A percentile compares a stretch with the other conserved stretches of the same genome.
Evolutionary conservation across 2,888 invertebrate species (phyloP).

Genomic region (Lordiphosa fenestrarum): DNA sequence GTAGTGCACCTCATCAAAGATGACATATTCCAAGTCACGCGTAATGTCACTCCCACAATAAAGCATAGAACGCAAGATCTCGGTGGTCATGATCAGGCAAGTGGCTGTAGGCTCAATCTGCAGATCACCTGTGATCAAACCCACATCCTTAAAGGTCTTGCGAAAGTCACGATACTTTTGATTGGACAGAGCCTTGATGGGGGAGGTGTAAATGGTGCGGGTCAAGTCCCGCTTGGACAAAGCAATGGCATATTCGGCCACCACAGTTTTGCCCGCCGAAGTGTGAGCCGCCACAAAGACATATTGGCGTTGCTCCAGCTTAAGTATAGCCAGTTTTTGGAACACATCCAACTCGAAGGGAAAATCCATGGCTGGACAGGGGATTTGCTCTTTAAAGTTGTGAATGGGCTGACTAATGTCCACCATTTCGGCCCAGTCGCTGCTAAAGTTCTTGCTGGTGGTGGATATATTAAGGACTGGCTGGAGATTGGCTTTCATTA

Average conservation of each 20-base stretch:
- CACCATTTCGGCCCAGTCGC: slow-evolving; percentile 93
- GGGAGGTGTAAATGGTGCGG: slow-evolving; percentile 97
- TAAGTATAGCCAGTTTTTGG: slow-evolving; percentile 97
- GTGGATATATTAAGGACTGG: slow-evolving; percentile 87
- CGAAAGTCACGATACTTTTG: slow-evolving; percentile 99
- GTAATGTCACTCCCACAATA: slow-evolving; percentile 97
- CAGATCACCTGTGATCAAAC: slow-evolving; percentile 96
- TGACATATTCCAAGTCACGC: slow-evolving; percentile 98
- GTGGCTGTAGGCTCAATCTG: slow-evolving; percentile 96
- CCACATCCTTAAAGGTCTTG: slow-evolving; percentile 94
- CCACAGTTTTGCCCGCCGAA: slow-evolving; percentile 98
- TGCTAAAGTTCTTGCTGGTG: slow-evolving; percentile 78
- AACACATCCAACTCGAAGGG: slow-evolving; percentile 97
- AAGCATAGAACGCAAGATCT: slow-evolving; percentile 97
- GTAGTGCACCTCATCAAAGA: slow-evolving; percentile 99
- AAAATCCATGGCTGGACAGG: slow-evolving; percentile 91
- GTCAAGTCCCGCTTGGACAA: slow-evolving; percentile 95
- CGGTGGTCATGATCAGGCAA: slow-evolving; percentile 99
- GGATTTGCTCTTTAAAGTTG: slow-evolving; percentile 90
- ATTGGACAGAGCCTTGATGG: slow-evolving; percentile 99
- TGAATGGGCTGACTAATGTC: slow-evolving; percentile 90
- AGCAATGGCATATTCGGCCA: slow-evolving; percentile 99
- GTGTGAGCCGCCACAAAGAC: slow-evolving; percentile 99
- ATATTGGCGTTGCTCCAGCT: slow-evolving; percentile 95
- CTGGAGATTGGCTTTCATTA: slow-evolving; percentile 80